Conservation (phyloP, 2,113 vertebrate genomes). For the Regulus satrapa region DNA sequence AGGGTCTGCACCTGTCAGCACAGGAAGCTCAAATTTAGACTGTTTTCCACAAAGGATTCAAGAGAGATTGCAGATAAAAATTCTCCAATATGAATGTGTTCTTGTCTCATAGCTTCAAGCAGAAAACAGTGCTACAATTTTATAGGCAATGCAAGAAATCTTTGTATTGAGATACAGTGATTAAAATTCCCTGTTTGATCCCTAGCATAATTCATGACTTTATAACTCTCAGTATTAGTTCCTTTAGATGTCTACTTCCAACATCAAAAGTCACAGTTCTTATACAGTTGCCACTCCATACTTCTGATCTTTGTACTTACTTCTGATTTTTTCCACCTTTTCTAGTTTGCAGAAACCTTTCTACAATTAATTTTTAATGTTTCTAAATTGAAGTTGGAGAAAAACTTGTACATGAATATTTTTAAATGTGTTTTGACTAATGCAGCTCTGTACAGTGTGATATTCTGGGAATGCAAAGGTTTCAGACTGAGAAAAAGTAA, state of each 20-base stretch:
- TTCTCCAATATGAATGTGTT: not conserved
- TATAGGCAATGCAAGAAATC: not conserved
- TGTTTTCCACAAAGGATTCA: not conserved
- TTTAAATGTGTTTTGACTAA: slow-evolving; percentile 31
- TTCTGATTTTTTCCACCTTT: not conserved
- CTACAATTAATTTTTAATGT: not conserved
- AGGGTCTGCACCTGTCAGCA: too few species aligned
- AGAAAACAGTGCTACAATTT: not conserved
- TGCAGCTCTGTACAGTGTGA: not conserved
- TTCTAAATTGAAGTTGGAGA: not conserved
- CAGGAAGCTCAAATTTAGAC: too few species aligned
- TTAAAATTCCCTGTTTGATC: not conserved
- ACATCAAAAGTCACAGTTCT: not conserved
- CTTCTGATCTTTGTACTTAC: not conserved
- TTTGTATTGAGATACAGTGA: not conserved
- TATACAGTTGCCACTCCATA: not conserved
- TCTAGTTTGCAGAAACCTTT: not conserved
- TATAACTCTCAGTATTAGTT: not conserved
- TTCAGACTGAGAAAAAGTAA: slow-evolving; percentile 3
- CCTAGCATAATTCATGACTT: not conserved
- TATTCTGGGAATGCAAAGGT: slow-evolving; percentile 18
- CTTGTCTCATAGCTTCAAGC: not conserved
- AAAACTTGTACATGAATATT: not conserved
- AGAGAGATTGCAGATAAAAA: not conserved
- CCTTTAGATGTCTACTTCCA: not conserved